phyloP scores from a whole-genome alignment of 2,113 vertebrate species.

The Callithrix jacchus region DNA sequence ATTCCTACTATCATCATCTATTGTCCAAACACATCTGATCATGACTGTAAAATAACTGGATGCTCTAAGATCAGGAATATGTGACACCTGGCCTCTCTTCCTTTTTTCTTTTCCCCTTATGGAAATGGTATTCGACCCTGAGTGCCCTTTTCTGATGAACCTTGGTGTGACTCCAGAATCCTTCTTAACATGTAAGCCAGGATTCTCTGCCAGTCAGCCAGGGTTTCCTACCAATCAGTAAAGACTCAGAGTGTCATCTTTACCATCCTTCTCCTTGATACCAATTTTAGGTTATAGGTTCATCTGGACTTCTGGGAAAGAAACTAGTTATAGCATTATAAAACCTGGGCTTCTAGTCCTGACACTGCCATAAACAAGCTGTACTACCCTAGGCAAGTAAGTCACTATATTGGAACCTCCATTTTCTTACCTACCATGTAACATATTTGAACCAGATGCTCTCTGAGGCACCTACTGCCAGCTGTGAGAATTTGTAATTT shows the following conservation, averaged over 20 bases:
- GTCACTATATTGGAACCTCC: not conserved
- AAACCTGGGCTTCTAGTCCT: not conserved
- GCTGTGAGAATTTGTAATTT: not conserved
- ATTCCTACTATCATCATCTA: not conserved
- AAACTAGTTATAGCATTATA: not conserved
- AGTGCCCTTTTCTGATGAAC: not conserved
- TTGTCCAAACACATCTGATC: not conserved
- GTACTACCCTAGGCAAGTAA: not conserved
- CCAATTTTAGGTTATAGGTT: not conserved
- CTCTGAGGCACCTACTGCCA: not conserved
- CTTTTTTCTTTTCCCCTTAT: not conserved
- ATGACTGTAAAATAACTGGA: not conserved
- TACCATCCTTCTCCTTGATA: not conserved
- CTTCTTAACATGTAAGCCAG: not conserved
- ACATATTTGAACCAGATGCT: not conserved
- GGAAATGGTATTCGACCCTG: not conserved
- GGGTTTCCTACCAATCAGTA: not conserved
- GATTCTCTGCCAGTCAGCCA: not conserved
- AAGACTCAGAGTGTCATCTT: not conserved
- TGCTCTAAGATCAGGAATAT: not conserved
- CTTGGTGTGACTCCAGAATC: not conserved
- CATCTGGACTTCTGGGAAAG: not conserved
- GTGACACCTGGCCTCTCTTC: not conserved
- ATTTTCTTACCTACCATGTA: not conserved
- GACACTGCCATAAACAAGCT: not conserved